Percentiles rank a stretch among this genome's conserved stretches.
Conservation (phyloP, 2,797 vertebrate genomes). For the Acomys russatus region DNA sequence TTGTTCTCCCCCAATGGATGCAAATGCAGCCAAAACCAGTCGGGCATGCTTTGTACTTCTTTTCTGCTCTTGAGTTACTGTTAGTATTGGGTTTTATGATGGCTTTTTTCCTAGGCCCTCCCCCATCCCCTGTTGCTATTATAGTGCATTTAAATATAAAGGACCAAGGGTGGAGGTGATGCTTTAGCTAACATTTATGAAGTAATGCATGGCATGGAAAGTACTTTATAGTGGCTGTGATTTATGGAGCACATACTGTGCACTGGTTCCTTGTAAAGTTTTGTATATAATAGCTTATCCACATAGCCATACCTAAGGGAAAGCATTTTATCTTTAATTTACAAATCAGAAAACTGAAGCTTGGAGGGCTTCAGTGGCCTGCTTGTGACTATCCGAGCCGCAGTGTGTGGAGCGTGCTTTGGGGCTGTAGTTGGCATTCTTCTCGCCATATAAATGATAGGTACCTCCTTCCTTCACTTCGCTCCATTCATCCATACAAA, state of each 20-base stretch:
- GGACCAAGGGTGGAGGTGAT: background rate
- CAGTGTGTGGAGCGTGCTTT: background rate
- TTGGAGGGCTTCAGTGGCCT: background rate
- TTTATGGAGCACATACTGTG: background rate
- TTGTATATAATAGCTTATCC: background rate
- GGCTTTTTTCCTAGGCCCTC: background rate
- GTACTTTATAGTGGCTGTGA: background rate
- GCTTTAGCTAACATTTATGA: background rate
- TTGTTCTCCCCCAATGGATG: background rate
- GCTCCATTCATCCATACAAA: constrained; percentile 30
- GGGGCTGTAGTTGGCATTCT: background rate
- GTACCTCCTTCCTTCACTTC: constrained; percentile 14
- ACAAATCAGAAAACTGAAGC: constrained; percentile 31
- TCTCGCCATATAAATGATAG: background rate
- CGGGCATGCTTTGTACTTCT: background rate
- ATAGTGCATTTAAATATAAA: background rate
- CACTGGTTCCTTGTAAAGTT: background rate
- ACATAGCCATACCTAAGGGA: background rate
- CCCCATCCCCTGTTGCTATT: background rate
- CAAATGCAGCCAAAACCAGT: background rate
- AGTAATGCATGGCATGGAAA: background rate
- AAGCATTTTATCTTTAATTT: constrained; percentile 43
- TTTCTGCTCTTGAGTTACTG: constrained; percentile 21
- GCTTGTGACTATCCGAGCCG: background rate
- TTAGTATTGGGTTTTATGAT: background rate